These are phyloP conservation scores for Engystomops pustulosus DNA, from an alignment of 2,113 vertebrate genomes.

Conservation along the genomic window DNA sequence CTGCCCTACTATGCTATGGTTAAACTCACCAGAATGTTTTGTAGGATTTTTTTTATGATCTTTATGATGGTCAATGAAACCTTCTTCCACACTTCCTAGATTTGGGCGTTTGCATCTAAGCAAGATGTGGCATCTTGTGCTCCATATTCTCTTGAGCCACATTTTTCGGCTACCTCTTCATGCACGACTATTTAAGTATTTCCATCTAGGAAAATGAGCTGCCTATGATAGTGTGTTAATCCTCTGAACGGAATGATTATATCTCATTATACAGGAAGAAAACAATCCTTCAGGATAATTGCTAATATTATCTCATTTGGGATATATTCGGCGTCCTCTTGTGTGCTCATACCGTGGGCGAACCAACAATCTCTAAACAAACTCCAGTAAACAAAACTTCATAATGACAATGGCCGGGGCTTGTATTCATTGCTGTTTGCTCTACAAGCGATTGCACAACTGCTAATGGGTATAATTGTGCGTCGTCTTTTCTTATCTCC, in stretches of 20 bases:
- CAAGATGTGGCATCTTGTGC: background rate
- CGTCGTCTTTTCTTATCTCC: background rate
- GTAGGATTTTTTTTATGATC: too few species aligned
- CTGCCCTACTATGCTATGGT: too few species aligned
- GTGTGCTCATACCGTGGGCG: background rate
- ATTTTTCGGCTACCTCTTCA: too few species aligned
- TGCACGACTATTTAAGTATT: background rate
- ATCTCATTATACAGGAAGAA: conserved; percentile 28
- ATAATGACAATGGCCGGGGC: background rate
- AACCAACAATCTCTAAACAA: conserved; percentile 34
- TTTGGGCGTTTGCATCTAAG: background rate
- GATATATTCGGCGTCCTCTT: conserved; percentile 10
- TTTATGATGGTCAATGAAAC: background rate
- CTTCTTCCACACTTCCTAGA: background rate
- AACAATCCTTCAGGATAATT: conserved; percentile 43
- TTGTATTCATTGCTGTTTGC: background rate
- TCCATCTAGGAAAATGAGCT: background rate
- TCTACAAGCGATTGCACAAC: background rate
- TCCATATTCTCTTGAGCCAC: background rate
- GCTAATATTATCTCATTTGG: conserved; percentile 42
- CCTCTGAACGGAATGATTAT: conserved; percentile 18
- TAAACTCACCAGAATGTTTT: too few species aligned
- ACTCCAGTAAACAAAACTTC: conserved; percentile 35
- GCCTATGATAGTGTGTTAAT: conserved; percentile 17
- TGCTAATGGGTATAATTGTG: conserved; percentile 27